A percentile compares a stretch with the other conserved stretches of the same genome.
Evolutionary conservation across 2,888 invertebrate species (phyloP).

Genomic region (Machimus atricapillus): DNA sequence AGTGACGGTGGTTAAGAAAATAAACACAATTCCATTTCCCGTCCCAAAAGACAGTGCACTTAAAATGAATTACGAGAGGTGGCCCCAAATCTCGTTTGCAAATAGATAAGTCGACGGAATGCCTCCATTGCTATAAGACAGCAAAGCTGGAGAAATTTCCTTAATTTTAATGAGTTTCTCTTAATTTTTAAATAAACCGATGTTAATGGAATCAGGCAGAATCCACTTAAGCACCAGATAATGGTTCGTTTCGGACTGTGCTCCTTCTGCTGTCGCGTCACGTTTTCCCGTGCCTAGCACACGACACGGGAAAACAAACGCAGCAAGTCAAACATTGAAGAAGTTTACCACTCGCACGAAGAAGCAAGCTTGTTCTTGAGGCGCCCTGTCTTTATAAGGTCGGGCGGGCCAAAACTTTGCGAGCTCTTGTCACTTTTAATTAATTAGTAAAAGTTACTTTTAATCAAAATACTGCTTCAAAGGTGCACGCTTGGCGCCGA

Average conservation of each 20-base stretch:
- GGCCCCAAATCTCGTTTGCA: not conserved
- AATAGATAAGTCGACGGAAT: not conserved
- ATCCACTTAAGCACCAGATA: conserved; percentile 20
- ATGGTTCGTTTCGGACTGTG: not conserved
- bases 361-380: not conserved
- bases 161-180: conserved; percentile 25
- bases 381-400: not conserved
- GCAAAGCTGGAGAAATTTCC: not conserved
- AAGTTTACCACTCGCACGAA: not conserved
- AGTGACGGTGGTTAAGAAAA: not conserved
- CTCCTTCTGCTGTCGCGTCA: not conserved
- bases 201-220: conserved; percentile 10
- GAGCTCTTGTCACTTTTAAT: conserved; percentile 37
- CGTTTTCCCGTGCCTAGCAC: not conserved
- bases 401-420: conserved; percentile 8
- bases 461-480: conserved; percentile 30
- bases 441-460: conserved; percentile 35
- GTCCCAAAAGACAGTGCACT: not conserved
- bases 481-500: not conserved
- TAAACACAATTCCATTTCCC: not conserved
- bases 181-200: conserved; percentile 16
- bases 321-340: conserved; percentile 18
- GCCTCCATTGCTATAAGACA: not conserved
- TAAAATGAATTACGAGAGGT: not conserved
- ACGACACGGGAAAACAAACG: not conserved